These are phyloP conservation scores for Wasmannia auropunctata DNA, from an alignment of 1,140 invertebrate genomes.

Conservation along the genomic window DNA sequence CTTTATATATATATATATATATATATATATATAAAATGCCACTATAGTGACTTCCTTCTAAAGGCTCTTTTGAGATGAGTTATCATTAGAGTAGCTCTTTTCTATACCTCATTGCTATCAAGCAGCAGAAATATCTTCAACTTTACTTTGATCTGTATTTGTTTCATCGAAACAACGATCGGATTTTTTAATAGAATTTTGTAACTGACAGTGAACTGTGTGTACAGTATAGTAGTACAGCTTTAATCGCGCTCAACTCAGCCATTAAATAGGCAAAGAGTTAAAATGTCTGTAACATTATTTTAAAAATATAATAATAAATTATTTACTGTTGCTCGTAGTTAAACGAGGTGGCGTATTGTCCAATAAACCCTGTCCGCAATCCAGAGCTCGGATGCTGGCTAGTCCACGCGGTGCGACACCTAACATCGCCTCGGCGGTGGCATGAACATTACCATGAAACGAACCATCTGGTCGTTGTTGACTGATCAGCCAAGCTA, in stretches of 20 bases:
- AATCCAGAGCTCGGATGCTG: slow-evolving; percentile 89
- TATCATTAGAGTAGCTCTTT: neutral
- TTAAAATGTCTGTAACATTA: neutral
- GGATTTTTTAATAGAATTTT: no score
- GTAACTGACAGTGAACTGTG: neutral
- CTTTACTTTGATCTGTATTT: neutral
- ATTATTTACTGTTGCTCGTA: slow-evolving; percentile 74
- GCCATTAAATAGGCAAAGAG: neutral
- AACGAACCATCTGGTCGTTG: slow-evolving; percentile 92
- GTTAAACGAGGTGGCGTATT: slow-evolving; percentile 75
- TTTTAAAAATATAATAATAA: neutral
- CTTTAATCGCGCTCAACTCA: neutral
- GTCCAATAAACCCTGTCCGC: slow-evolving; percentile 86
- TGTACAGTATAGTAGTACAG: neutral
- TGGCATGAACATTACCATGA: slow-evolving; percentile 89
- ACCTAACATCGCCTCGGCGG: slow-evolving; percentile 91
- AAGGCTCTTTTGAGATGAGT: no score
- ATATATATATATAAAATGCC: no score
- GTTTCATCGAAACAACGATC: neutral
- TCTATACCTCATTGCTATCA: neutral
- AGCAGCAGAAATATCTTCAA: neutral
- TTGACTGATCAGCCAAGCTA: slow-evolving; percentile 89
- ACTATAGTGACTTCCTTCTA: no score
- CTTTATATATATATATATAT: no score
- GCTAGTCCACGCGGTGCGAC: slow-evolving; percentile 89